Evolutionary conservation across 2,888 invertebrate genomes (phyloP).

Genomic region (Lamellibrachia satsuma): DNA sequence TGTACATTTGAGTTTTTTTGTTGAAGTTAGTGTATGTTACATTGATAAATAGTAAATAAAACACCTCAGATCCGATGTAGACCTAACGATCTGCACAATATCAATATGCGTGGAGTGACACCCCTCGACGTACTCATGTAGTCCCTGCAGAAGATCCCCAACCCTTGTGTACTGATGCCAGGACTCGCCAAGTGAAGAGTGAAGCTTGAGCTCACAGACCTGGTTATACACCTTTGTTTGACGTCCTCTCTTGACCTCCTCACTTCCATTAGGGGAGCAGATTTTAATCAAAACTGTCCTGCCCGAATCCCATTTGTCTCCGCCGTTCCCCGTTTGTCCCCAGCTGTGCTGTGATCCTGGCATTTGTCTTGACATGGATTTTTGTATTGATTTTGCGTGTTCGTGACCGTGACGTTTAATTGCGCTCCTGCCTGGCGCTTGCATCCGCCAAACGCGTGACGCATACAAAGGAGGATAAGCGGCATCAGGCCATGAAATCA

Average conservation of each 20-base stretch:
- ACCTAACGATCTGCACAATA: neutral
- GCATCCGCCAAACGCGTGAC: neutral
- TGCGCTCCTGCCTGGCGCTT: neutral
- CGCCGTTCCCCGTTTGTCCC: neutral
- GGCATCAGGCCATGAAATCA: constrained; percentile 13
- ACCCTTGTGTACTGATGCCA: neutral
- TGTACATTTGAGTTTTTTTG: too few species aligned
- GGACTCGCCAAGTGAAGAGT: neutral
- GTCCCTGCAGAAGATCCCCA: neutral
- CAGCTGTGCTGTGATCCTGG: neutral
- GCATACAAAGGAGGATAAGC: constrained; percentile 10
- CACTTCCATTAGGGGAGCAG: neutral
- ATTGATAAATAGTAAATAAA: neutral
- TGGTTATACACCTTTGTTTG: neutral
- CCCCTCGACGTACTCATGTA: neutral
- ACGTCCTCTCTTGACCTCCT: neutral
- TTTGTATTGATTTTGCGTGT: constrained; percentile 5
- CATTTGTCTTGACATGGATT: neutral
- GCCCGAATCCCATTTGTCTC: neutral
- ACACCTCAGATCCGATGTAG: neutral
- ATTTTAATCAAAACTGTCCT: constrained; percentile 13
- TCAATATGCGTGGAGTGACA: neutral
- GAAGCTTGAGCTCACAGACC: neutral
- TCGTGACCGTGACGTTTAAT: constrained; percentile 11
- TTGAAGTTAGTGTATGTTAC: too few species aligned